A percentile compares a stretch with the other conserved stretches of the same genome.
Evolutionary conservation across 2,888 invertebrate genomes (phyloP).

Genomic region (Platycnemis pennipes): DNA sequence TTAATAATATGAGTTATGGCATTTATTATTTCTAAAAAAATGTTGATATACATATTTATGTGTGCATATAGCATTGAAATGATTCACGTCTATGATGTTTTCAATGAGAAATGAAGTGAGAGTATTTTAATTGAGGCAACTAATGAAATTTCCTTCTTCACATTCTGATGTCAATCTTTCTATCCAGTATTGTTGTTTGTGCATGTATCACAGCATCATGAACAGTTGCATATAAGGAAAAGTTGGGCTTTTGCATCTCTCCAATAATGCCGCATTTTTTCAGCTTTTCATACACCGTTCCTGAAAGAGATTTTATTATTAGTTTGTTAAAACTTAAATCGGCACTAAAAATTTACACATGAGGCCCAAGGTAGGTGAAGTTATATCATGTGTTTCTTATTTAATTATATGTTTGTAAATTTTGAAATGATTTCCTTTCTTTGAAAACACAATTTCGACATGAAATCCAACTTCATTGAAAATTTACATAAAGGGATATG

Average conservation of each 20-base stretch:
- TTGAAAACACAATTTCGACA: no score
- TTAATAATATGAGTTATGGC: background rate
- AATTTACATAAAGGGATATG: no score
- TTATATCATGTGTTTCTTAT: no score
- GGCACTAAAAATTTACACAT: no score
- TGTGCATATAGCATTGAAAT: slow-evolving; percentile 34
- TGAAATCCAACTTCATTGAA: no score
- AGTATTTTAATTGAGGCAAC: background rate
- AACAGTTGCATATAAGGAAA: slow-evolving; percentile 63
- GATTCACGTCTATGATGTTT: slow-evolving; percentile 16
- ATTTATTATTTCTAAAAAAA: slow-evolving; percentile 25
- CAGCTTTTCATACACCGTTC: slow-evolving; percentile 78
- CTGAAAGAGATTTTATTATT: slow-evolving; percentile 72
- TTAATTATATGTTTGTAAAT: no score
- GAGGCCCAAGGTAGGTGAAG: no score
- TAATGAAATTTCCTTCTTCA: slow-evolving; percentile 12
- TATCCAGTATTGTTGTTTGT: slow-evolving; percentile 43
- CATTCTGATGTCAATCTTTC: slow-evolving; percentile 60
- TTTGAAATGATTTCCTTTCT: no score
- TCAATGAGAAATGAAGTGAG: slow-evolving; percentile 37
- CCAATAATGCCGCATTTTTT: slow-evolving; percentile 77
- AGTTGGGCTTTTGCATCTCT: slow-evolving; percentile 72
- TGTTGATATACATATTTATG: slow-evolving; percentile 1
- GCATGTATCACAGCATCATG: slow-evolving; percentile 68
- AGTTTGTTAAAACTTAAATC: background rate